phyloP scores from a whole-genome alignment of 2,113 vertebrate genomes.

The Callospermophilus lateralis region DNA sequence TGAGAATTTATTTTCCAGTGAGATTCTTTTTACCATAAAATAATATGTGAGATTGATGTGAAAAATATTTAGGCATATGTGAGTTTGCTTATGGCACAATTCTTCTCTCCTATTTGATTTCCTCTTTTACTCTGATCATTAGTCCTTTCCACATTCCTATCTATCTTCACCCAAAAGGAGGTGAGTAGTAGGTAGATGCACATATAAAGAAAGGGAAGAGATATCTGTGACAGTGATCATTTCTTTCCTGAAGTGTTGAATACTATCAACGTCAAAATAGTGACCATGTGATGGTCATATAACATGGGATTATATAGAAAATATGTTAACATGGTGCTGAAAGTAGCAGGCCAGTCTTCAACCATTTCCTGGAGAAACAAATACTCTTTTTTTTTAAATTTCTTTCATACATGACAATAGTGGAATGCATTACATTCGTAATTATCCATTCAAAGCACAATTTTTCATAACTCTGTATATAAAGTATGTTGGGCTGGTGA shows the following conservation, averaged over 20 bases:
- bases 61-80: neutral
- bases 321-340: neutral
- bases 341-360: neutral
- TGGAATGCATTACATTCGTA: too few relatives aligned
- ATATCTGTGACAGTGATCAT: neutral
- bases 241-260: neutral
- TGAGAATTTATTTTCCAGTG: slow-evolving; percentile 7
- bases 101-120: neutral
- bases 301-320: neutral
- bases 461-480: too few relatives aligned
- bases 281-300: neutral
- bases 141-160: neutral
- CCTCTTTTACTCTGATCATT: neutral
- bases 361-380: slow-evolving; percentile 9
- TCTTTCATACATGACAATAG: too few relatives aligned
- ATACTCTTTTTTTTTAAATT: neutral
- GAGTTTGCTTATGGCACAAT: neutral
- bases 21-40: neutral
- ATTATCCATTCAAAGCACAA: too few relatives aligned
- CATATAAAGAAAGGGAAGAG: neutral
- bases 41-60: neutral
- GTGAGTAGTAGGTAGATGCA: neutral
- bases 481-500: too few relatives aligned
- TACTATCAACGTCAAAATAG: neutral
- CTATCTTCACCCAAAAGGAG: neutral